Conservation (phyloP, 1,140 invertebrate species). For the Drosophila nannoptera region DNA sequence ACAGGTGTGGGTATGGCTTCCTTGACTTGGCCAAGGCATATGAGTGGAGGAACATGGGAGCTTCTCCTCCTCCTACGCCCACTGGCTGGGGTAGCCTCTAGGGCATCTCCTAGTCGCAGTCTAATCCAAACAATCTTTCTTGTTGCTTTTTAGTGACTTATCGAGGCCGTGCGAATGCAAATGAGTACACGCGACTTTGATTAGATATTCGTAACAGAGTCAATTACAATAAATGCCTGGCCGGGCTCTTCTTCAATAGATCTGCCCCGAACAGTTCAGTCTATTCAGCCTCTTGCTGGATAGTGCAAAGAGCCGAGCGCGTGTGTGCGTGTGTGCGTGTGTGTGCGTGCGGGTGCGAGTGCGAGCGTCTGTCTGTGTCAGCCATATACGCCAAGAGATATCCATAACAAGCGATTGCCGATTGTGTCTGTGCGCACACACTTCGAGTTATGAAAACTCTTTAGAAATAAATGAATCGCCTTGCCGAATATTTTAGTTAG, state of each 20-base stretch:
- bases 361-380: slow-evolving; percentile 9
- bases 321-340: background rate
- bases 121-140: too few species aligned
- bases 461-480: slow-evolving; percentile 51
- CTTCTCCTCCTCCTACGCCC: too few species aligned
- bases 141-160: background rate
- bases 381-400: slow-evolving; percentile 22
- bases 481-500: slow-evolving; percentile 49
- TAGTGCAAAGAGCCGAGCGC: slow-evolving; percentile 16
- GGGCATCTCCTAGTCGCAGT: too few species aligned
- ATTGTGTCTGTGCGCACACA: slow-evolving; percentile 31
- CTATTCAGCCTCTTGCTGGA: slow-evolving; percentile 12
- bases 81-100: too few species aligned
- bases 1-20: too few species aligned
- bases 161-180: slow-evolving; percentile 31
- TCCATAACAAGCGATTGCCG: slow-evolving; percentile 36
- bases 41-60: too few species aligned
- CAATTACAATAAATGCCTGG: slow-evolving; percentile 33
- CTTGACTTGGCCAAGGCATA: too few species aligned
- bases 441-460: slow-evolving; percentile 44
- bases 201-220: slow-evolving; percentile 30
- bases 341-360: background rate
- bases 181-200: slow-evolving; percentile 33
- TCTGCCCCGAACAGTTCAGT: background rate
- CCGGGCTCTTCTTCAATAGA: slow-evolving; percentile 31